A percentile compares a stretch with the other conserved stretches of the same genome.
phyloP scores from a whole-genome alignment of 2,888 invertebrate genomes.

The Lasioglossum lativentre region DNA sequence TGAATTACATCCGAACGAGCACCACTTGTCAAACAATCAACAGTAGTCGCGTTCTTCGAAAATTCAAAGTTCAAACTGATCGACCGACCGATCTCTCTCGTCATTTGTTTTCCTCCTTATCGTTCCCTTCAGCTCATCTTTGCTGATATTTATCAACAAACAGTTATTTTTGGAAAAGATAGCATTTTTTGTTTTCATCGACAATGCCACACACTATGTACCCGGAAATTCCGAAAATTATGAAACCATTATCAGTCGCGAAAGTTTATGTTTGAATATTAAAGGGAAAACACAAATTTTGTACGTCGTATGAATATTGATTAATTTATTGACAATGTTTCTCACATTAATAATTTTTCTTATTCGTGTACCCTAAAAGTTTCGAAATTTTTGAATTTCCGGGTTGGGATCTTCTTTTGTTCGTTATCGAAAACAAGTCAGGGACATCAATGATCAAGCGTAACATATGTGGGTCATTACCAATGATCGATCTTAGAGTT shows the following conservation, averaged over 20 bases:
- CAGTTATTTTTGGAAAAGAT: not conserved
- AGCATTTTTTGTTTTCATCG: not conserved
- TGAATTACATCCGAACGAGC: slow-evolving; percentile 40
- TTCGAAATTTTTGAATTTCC: not conserved
- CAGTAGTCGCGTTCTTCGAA: slow-evolving; percentile 12
- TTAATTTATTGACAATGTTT: not conserved
- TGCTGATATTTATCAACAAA: not conserved
- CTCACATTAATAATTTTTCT: not conserved
- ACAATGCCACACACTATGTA: not conserved
- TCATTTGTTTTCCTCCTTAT: slow-evolving; percentile 15
- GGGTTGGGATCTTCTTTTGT: not conserved
- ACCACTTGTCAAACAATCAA: slow-evolving; percentile 44
- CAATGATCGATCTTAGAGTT: slow-evolving; percentile 51
- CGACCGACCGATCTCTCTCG: not conserved
- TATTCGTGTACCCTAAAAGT: not conserved
- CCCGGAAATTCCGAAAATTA: not conserved
- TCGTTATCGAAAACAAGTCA: slow-evolving; percentile 1
- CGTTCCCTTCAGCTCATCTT: not conserved
- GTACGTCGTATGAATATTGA: not conserved
- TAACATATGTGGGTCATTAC: slow-evolving; percentile 56
- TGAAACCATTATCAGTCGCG: not conserved
- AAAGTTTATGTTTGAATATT: not conserved
- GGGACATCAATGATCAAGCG: slow-evolving; percentile 2
- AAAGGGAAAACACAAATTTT: not conserved
- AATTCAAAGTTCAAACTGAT: slow-evolving; percentile 31